Evolutionary conservation across 2,888 invertebrate species (phyloP).

Genomic region (Cosmorhoe ocellata): DNA sequence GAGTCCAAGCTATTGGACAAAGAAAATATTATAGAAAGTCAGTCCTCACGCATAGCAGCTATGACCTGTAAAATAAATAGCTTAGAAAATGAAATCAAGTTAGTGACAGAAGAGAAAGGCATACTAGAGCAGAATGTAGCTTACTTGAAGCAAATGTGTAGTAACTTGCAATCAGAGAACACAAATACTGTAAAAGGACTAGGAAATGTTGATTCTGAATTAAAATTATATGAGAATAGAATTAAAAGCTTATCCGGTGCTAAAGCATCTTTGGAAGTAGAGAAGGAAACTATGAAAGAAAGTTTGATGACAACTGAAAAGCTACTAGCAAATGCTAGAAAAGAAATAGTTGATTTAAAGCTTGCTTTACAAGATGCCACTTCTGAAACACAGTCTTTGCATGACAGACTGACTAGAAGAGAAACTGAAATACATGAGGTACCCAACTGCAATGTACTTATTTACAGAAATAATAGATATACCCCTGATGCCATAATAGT

Average conservation of each 20-base stretch:
- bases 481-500: too few species aligned
- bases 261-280: conserved; percentile 85
- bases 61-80: conserved; percentile 66
- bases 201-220: conserved; percentile 62
- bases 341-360: conserved; percentile 84
- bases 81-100: conserved; percentile 71
- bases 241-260: conserved; percentile 75
- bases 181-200: conserved; percentile 47
- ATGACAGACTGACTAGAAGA: conserved; percentile 62
- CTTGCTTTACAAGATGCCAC: conserved; percentile 85
- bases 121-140: conserved; percentile 70
- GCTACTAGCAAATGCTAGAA: conserved; percentile 86
- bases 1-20: conserved; percentile 83
- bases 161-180: conserved; percentile 59
- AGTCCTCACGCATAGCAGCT: conserved; percentile 61
- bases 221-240: conserved; percentile 73
- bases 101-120: conserved; percentile 68
- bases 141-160: conserved; percentile 73
- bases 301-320: conserved; percentile 83
- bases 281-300: conserved; percentile 83
- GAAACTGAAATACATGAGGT: conserved; percentile 64
- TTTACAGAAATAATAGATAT: too few species aligned
- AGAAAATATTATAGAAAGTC: conserved; percentile 67
- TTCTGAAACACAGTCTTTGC: conserved; percentile 82
- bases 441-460: background rate